phyloP scores from a whole-genome alignment of 2,113 vertebrate genomes.

The Chloroceryle aenea region DNA sequence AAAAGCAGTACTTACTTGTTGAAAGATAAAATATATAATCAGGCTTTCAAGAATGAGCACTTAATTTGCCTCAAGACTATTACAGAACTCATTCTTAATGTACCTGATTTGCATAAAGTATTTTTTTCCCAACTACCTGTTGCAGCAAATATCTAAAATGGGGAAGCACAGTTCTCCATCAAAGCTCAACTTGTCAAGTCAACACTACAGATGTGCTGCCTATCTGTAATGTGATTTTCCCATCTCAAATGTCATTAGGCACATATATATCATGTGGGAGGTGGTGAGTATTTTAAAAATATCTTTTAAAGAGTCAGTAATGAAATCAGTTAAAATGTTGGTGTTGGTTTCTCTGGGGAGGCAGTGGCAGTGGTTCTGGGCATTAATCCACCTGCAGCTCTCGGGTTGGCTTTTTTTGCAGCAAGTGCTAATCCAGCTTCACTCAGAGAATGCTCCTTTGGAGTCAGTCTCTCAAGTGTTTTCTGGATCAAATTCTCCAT shows the following conservation, averaged over 20 bases:
- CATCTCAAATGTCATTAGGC: not conserved
- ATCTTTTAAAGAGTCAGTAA: not conserved
- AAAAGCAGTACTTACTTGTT: conserved; percentile 1
- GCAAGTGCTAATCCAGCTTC: not conserved
- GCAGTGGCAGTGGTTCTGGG: not conserved
- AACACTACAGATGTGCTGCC: not conserved
- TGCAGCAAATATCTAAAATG: not conserved
- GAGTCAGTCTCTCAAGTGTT: not conserved
- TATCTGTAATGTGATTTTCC: not conserved
- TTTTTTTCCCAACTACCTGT: not conserved
- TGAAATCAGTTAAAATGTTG: too few relatives aligned
- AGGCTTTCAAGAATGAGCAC: conserved; percentile 35
- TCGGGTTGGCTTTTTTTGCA: not conserved
- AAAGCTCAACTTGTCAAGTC: not conserved
- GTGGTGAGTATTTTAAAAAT: not conserved
- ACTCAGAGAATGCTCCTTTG: not conserved
- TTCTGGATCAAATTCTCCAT: not conserved
- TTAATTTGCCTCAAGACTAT: conserved; percentile 37
- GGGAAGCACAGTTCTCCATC: not conserved
- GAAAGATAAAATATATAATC: conserved; percentile 35
- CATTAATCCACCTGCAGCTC: not conserved
- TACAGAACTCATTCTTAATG: conserved; percentile 39
- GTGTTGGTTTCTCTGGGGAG: conserved; percentile 1
- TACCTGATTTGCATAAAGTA: conserved; percentile 14
- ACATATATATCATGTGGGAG: not conserved